phyloP scores from a whole-genome alignment of 2,113 vertebrate genomes.

The Misgurnus mizolepis region DNA sequence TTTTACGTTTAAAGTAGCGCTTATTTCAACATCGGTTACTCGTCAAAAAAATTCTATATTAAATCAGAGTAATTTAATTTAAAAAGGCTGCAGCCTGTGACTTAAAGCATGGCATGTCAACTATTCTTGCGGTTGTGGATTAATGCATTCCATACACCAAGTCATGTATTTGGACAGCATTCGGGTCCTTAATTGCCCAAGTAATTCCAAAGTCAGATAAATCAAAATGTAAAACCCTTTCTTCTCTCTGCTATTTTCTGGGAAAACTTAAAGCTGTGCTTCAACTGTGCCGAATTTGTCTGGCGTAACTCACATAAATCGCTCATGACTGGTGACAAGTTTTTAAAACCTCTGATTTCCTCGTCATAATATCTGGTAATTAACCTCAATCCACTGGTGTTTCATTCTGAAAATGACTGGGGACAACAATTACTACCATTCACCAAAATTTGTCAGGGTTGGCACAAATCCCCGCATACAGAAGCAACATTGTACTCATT shows the following conservation, averaged over 20 bases:
- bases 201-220: constrained; percentile 49
- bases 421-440: constrained; percentile 39
- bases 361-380: constrained; percentile 57
- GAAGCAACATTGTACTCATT: neutral
- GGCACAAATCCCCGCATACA: constrained; percentile 7
- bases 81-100: constrained; percentile 27
- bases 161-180: constrained; percentile 33
- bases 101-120: constrained; percentile 36
- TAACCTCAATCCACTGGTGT: constrained; percentile 44
- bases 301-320: constrained; percentile 47
- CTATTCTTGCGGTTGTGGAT: constrained; percentile 32
- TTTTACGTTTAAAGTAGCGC: neutral
- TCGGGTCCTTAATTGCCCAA: constrained; percentile 25
- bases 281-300: constrained; percentile 49
- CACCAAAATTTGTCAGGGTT: constrained; percentile 32
- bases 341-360: constrained; percentile 54
- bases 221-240: constrained; percentile 33
- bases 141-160: constrained; percentile 34
- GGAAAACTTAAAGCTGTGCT: constrained; percentile 41
- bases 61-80: constrained; percentile 44
- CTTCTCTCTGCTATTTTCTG: constrained; percentile 33
- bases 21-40: constrained; percentile 32
- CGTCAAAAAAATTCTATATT: neutral
- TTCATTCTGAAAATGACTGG: constrained; percentile 36
- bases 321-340: constrained; percentile 52